Evolutionary conservation across 1,140 invertebrate species (phyloP).

Genomic region (Anagrus nilaparvatae): DNA sequence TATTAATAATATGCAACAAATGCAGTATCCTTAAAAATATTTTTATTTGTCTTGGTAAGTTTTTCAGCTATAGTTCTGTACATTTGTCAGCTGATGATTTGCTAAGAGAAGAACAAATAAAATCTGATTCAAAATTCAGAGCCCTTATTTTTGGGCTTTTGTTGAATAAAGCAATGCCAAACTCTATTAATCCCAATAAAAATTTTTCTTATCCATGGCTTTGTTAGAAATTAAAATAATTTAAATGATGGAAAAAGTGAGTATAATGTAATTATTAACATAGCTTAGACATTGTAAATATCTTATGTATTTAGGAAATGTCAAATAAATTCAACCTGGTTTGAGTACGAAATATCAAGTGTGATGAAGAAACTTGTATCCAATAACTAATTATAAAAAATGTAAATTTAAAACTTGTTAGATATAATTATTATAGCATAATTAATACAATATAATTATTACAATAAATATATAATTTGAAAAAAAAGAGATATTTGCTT

Average conservation of each 20-base stretch:
- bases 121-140: slow-evolving; percentile 77
- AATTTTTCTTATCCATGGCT: slow-evolving; percentile 97
- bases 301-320: slow-evolving; percentile 52
- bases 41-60: too few relatives aligned
- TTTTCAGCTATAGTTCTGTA: slow-evolving; percentile 86
- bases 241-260: slow-evolving; percentile 86
- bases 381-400: too few relatives aligned
- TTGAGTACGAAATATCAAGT: slow-evolving; percentile 92
- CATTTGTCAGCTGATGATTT: slow-evolving; percentile 99
- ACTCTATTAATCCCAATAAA: slow-evolving; percentile 38
- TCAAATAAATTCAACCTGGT: slow-evolving; percentile 71
- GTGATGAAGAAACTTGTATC: slow-evolving; percentile 73
- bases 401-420: too few relatives aligned
- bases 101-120: slow-evolving; percentile 77
- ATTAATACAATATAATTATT: too few relatives aligned
- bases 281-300: too few relatives aligned
- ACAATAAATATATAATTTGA: too few relatives aligned
- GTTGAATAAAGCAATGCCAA: slow-evolving; percentile 75
- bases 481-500: too few relatives aligned
- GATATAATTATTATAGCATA: too few relatives aligned
- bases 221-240: slow-evolving; percentile 96
- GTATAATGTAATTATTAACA: background rate
- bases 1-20: too few relatives aligned
- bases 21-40: too few relatives aligned
- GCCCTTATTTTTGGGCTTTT: slow-evolving; percentile 89